Evolutionary conservation across 2,113 vertebrate species (phyloP), one percentile per base, ranked within the genome.

Genomic region (Trinectes maculatus): DNA sequence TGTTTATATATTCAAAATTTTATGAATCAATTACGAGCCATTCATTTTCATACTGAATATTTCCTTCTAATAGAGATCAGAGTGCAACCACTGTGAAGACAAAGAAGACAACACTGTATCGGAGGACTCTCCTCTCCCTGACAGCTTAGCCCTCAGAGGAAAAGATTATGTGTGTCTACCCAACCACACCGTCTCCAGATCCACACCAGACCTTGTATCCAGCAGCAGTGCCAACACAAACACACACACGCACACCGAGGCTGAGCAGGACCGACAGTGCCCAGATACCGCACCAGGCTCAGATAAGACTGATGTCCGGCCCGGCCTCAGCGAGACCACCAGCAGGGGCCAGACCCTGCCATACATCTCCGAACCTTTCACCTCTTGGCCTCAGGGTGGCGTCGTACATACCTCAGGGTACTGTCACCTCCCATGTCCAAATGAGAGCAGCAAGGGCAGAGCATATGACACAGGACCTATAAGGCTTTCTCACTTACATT

Each of bases 131-230:
- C 7, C 47, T 12, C 12, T 44, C 6, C 48, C 31, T 1, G 19
- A 8, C 19, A 39, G 26, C 3, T 47, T 54, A 1, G 4, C n/a
- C 9, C 10, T 66, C 1, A 60, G 5, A 1, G 25, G 60, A 1
- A 24, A 31, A 3, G 80, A 49, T 7, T 87, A 89, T 1, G 70
- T 89, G n/a, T 47, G 60, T 47, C 88, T 91, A 2, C 88, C 89
- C 3, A 48, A 1, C 21, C 22, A 0, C 31, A 22, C 3, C 3
- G 1, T n/a, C 33, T 77, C 53, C 36, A 64, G 33, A 58, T 89
- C 85, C 61, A 67, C 77, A 6, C 68, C 79, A 55, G 76, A 89
- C 26, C 78, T 84, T 0, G 15, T 42, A 0, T 71, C 55, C n/a
- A 67, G 43, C 46, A 9, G 29, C 10, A 16, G 21, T 3, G 18